Evolutionary conservation across 1,140 invertebrate genomes (phyloP).

Genomic region (Lordiphosa stackelbergi): DNA sequence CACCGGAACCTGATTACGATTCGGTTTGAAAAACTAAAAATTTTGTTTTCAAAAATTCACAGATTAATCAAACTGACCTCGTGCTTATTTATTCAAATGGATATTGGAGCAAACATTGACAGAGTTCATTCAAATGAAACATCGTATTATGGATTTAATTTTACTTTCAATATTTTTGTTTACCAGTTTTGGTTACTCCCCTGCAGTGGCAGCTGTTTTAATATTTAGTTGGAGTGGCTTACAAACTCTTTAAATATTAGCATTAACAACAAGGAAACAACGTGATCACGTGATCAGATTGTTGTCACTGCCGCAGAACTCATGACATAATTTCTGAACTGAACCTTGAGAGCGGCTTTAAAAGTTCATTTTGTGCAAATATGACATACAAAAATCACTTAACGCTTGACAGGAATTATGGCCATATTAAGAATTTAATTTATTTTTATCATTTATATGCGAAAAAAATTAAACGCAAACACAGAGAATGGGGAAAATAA

Average conservation of each 20-base stretch:
- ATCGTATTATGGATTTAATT: conserved; percentile 8
- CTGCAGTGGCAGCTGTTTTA: conserved; percentile 24
- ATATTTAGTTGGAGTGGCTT: conserved; percentile 20
- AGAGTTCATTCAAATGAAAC: conserved; percentile 6
- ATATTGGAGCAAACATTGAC: neutral
- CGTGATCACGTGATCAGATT: conserved; percentile 25
- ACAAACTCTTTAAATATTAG: conserved; percentile 20
- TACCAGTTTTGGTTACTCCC: conserved; percentile 29
- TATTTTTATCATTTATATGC: conserved; percentile 56
- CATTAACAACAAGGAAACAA: conserved; percentile 2
- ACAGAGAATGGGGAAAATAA: conserved; percentile 2
- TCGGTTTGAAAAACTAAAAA: too few relatives aligned
- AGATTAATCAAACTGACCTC: too few relatives aligned
- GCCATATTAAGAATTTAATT: conserved; percentile 66
- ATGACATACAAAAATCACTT: conserved; percentile 55
- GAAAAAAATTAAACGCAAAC: conserved; percentile 40
- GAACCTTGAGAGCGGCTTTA: conserved; percentile 6
- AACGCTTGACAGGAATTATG: conserved; percentile 48
- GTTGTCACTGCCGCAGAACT: neutral
- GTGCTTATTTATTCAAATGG: conserved; percentile 24
- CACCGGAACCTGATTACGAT: too few relatives aligned
- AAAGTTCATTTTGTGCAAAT: conserved; percentile 26
- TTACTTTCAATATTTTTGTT: conserved; percentile 11
- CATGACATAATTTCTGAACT: conserved; percentile 11
- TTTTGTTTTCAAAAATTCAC: too few relatives aligned